Percentiles rank a stretch among this genome's conserved stretches.
Conservation (phyloP, 2,888 invertebrate genomes). For the Bombylius major region DNA sequence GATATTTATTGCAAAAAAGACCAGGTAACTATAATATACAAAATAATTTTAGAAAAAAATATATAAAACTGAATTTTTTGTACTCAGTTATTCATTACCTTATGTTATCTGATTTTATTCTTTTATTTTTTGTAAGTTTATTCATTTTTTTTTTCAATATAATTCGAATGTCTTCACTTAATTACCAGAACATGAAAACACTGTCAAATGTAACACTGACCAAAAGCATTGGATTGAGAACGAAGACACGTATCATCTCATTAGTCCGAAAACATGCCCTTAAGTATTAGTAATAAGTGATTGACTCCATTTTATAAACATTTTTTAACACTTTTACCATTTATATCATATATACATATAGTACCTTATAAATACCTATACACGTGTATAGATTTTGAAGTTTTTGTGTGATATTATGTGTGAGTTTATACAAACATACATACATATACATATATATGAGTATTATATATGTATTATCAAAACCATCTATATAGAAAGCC, state of each 20-base stretch:
- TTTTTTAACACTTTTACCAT: background rate
- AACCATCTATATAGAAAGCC: too few species aligned
- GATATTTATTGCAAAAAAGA: too few species aligned
- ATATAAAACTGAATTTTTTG: too few species aligned
- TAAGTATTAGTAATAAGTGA: background rate
- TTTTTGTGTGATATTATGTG: too few species aligned
- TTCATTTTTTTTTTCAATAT: background rate
- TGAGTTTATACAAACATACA: too few species aligned
- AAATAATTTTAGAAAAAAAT: too few species aligned
- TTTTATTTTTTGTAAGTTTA: background rate
- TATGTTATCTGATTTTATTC: background rate
- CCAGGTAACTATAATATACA: too few species aligned
- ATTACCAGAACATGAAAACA: slow-evolving; percentile 9
- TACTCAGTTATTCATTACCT: too few species aligned
- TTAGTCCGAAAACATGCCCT: slow-evolving; percentile 7
- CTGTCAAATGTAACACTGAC: slow-evolving; percentile 8
- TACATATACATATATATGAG: too few species aligned
- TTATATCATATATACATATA: background rate
- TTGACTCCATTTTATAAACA: slow-evolving; percentile 2
- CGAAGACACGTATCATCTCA: slow-evolving; percentile 8
- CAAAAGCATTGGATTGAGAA: background rate
- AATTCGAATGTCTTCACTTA: slow-evolving; percentile 8
- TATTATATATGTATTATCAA: too few species aligned
- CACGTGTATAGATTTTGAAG: background rate
- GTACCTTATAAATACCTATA: background rate